These are phyloP conservation scores for Parascotia fuliginaria DNA, from an alignment of 2,888 invertebrate genomes.

Conservation along the genomic window DNA sequence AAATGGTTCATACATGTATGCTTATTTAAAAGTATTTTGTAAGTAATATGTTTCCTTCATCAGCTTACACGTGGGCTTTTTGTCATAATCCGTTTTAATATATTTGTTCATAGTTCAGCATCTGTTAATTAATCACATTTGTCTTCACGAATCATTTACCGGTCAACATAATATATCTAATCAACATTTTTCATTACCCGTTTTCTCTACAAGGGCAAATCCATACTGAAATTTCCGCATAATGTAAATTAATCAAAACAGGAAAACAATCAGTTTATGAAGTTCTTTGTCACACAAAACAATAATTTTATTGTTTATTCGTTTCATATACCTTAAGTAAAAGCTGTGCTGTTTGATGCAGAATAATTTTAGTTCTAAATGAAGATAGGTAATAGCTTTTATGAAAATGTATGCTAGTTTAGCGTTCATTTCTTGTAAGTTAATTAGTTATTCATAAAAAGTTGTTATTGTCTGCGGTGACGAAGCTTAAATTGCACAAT, in stretches of 20 bases:
- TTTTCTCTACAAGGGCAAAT: conserved; percentile 22
- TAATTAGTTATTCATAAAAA: conserved; percentile 8
- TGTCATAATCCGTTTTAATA: conserved; percentile 20
- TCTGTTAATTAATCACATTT: conserved; percentile 13
- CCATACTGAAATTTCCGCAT: conserved; percentile 8
- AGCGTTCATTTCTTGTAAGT: background rate
- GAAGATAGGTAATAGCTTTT: too few relatives aligned
- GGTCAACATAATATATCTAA: conserved; percentile 14
- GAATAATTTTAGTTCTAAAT: too few relatives aligned
- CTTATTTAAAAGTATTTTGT: conserved; percentile 17
- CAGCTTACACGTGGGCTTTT: conserved; percentile 35
- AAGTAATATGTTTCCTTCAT: conserved; percentile 30
- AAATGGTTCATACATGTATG: conserved; percentile 11
- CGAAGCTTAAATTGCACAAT: conserved; percentile 22
- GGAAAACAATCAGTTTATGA: conserved; percentile 17
- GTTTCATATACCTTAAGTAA: too few relatives aligned
- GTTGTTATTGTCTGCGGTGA: conserved; percentile 18
- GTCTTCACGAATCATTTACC: conserved; percentile 14
- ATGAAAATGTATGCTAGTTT: background rate
- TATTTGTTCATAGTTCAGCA: conserved; percentile 13
- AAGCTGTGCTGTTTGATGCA: too few relatives aligned
- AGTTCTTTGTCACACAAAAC: conserved; percentile 9
- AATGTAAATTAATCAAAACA: conserved; percentile 26
- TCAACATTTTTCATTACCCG: conserved; percentile 7
- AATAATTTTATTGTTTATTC: background rate